These are phyloP conservation scores for Ariopsis seemanni DNA, from an alignment of 2,113 vertebrate genomes.

Conservation along the genomic window DNA sequence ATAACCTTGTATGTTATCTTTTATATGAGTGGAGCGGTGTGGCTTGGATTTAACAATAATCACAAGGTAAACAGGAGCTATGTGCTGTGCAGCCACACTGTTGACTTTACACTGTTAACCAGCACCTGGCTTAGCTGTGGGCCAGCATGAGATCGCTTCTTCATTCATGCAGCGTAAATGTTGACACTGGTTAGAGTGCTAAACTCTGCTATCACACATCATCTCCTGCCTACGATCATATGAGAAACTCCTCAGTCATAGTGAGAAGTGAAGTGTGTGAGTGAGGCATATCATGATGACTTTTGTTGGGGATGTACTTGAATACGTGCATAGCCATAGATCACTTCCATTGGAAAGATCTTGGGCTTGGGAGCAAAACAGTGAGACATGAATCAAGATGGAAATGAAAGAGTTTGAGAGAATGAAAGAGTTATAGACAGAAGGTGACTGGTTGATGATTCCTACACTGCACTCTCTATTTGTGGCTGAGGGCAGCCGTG, in stretches of 20 bases:
- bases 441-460: constrained; percentile 53
- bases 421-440: constrained; percentile 39
- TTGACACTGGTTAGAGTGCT: constrained; percentile 33
- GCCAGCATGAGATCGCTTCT: constrained; percentile 11
- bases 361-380: neutral
- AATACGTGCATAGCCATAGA: neutral
- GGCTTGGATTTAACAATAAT: constrained; percentile 25
- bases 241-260: neutral
- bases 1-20: neutral
- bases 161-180: constrained; percentile 36
- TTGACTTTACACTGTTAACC: constrained; percentile 43
- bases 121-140: neutral
- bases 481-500: constrained; percentile 72
- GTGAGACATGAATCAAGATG: constrained; percentile 2
- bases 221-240: constrained; percentile 22
- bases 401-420: constrained; percentile 30
- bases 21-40: neutral
- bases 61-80: constrained; percentile 12
- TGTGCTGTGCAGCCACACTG: neutral
- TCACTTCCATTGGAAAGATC: constrained; percentile 16
- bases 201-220: constrained; percentile 27
- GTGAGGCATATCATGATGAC: neutral
- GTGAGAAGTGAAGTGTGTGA: neutral
- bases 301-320: neutral
- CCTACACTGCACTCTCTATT: constrained; percentile 69